Conservation (phyloP, 2,113 vertebrate genomes). For the Triplophysa rosa region DNA sequence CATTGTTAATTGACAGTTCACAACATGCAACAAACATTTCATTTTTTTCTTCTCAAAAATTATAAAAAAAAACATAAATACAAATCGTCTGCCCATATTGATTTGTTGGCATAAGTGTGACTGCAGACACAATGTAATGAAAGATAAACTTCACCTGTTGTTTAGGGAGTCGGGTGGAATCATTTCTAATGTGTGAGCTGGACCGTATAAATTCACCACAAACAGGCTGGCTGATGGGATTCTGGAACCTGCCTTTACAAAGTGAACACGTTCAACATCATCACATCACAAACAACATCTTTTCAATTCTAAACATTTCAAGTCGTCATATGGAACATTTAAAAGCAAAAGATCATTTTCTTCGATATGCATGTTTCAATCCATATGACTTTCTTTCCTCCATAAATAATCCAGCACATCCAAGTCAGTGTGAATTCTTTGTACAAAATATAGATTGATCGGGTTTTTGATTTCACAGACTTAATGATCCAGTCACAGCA, state of each 20-base stretch:
- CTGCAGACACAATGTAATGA: background rate
- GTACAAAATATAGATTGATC: no score
- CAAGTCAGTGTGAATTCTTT: no score
- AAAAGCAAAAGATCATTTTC: background rate
- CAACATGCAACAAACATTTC: no score
- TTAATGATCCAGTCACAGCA: no score
- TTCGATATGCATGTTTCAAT: background rate
- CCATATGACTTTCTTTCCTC: no score
- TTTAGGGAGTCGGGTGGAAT: constrained; percentile 75
- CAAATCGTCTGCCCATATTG: background rate
- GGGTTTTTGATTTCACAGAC: no score
- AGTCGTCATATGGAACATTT: background rate
- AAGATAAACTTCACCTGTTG: constrained; percentile 68
- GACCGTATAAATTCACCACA: constrained; percentile 80
- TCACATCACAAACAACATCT: background rate
- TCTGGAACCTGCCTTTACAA: constrained; percentile 75
- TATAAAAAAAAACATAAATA: no score
- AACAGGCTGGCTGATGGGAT: constrained; percentile 78
- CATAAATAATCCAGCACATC: background rate
- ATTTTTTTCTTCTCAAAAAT: background rate
- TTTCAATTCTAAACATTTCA: background rate
- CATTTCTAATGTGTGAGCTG: constrained; percentile 78
- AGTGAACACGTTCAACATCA: constrained; percentile 16
- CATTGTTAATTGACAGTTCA: no score
- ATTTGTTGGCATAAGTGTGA: background rate